Evolutionary conservation across 2,797 vertebrate genomes (phyloP), one percentile per base, ranked within the genome.

Genomic region (Amniataba percoides): DNA sequence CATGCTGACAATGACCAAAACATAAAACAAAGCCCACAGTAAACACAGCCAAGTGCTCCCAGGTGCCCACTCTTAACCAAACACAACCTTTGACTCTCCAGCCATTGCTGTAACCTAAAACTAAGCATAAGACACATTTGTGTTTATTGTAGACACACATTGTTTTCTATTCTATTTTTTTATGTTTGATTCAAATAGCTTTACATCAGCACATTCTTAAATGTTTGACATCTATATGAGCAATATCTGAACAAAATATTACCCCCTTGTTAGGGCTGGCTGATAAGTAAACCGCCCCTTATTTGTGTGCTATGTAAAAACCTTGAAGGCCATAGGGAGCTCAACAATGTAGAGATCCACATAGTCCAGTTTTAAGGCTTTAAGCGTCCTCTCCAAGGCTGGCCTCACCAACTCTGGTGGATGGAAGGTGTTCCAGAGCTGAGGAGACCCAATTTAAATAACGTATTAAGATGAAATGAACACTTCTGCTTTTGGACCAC

Each of bases 311-410:
- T 42, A 2, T n/a, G 7, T 12, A 55, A 15, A 66, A 23, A 98
- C 98, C 97, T 97, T 97, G 77, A 99, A 96, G 82, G 97, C 97
- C 94, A 97, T 96, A 0, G 97, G 98, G 34, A 98, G 82, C 90
- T 99, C 98, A 63, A 99, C 90, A 51, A 99, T 94, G 85, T 99
- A 99, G 65, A 99, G 96, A 77, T 99, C 97, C 60, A 99, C 95
- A 1, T 98, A 99, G 84, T 98, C 96, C 15, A 99, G 85, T 77
- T 97, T 91, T 48, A 98, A 87, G 42, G 60, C 4, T 78, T 95
- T 90, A 40, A 99, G 91, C 0, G 97, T 97, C 83, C 71, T 96
- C 82, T 99, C 98, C 84, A 99, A 85, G 0, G 94, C 73, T 3
- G 96, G 97, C 25, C 95, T 95, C 55, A 99, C 97, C 80, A 96